These are phyloP conservation scores for Solenodon paradoxus DNA, from an alignment of 2,113 vertebrate species.

Conservation along the genomic window DNA sequence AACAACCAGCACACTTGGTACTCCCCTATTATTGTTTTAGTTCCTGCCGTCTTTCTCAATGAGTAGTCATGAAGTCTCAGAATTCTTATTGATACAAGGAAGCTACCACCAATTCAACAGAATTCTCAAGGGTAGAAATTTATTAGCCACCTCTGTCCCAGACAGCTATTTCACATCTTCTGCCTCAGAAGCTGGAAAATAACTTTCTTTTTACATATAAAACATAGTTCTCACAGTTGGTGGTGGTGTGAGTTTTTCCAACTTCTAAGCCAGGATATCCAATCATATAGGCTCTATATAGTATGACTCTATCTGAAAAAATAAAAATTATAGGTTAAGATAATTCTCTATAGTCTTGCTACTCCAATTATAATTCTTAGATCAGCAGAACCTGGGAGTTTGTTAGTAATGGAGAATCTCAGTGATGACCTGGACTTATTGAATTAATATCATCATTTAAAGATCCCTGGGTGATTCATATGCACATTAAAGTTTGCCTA, in stretches of 20 bases:
- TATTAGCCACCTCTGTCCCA: background rate
- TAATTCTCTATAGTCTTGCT: background rate
- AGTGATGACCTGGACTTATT: background rate
- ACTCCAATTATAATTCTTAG: background rate
- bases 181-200: background rate
- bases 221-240: background rate
- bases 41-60: background rate
- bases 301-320: background rate
- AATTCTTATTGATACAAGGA: background rate
- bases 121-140: background rate
- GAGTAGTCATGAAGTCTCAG: background rate
- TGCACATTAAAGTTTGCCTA: background rate
- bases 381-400: background rate
- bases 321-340: background rate
- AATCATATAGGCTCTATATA: background rate
- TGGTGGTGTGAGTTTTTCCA: background rate
- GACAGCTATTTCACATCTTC: background rate
- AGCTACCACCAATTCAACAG: background rate
- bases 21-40: background rate
- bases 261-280: background rate
- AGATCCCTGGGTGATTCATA: background rate
- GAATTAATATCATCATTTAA: conserved; percentile 2
- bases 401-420: background rate
- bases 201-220: background rate
- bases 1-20: background rate